Base-by-base conservation (phyloP, 2,113 vertebrate species). In the Corythaeola cristata region DNA sequence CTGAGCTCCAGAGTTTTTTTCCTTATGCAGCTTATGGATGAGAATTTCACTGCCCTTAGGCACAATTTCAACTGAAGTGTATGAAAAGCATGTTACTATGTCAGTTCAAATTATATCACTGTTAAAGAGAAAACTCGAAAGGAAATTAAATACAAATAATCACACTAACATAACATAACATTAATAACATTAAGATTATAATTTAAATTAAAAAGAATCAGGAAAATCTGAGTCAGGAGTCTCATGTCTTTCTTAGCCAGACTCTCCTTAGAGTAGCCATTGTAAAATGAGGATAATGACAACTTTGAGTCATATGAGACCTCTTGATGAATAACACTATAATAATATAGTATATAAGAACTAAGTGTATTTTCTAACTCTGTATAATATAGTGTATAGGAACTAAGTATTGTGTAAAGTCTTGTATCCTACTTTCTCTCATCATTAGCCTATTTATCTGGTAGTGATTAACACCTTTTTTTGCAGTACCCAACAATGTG, bases 141-240 rank as follows among this genome's bases (percentile, higher is more conserved):
- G 96, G 97, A 97, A 98, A 95, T 94, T 69, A 97, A 91, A 97
- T 96, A 82, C 91, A 96, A 97, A 97, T 95, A 95, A 97, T 97
- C 93, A 81, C 76, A 78, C 67, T 92, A 93, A 94, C 85, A 84
- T 91, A 89, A 92, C 76, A 93, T 95, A 93, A 88, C 71, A 93
- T 93, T 95, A 93, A 94, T 90, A 95, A 96, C 56, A 83, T 94
- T 96, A 88, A 96, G 79, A 62, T 83, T 88, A 72, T 92, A 92
- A 91, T 96, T 96, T 95, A 94, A 95, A 96, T 91, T 88, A 85
- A 92, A 95, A 91, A 93, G 41, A 84, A 87, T 45, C 8, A 8
- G 89, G 94, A 83, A 94, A 96, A n/a, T 96, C 74, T 91, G 92
- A 96, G 94, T 91, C 84, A 77, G 44, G 41, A 63, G 87, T 96